Conservation (phyloP, 2,797 vertebrate species). For the Propithecus perrieri region DNA sequence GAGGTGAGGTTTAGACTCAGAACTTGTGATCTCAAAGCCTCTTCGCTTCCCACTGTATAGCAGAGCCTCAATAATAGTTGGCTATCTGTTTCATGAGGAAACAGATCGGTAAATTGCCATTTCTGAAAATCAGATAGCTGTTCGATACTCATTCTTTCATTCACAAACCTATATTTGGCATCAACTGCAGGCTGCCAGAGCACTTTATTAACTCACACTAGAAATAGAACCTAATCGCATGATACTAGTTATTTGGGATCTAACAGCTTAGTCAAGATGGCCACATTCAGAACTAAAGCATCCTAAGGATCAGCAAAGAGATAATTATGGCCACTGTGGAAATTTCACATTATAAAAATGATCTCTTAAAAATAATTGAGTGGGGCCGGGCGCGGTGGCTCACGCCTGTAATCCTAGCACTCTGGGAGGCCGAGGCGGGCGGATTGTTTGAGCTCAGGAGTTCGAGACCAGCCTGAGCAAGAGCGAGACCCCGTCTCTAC, state of each 20-base stretch:
- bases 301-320: not conserved
- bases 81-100: not conserved
- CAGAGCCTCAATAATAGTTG: fast-evolving
- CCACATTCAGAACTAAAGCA: not conserved
- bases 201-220: not conserved
- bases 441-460: too few species aligned
- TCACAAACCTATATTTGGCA: not conserved
- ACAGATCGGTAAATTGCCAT: not conserved
- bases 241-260: not conserved
- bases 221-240: not conserved
- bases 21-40: not conserved
- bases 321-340: not conserved
- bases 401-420: too few species aligned
- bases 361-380: not conserved
- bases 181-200: too few species aligned
- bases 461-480: too few species aligned
- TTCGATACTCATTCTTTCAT: not conserved
- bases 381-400: too few species aligned
- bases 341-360: not conserved
- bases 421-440: too few species aligned
- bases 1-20: not conserved
- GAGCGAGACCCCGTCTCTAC: too few species aligned
- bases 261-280: not conserved
- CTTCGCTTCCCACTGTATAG: fast-evolving
- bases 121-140: not conserved